Evolutionary conservation across 2,888 invertebrate genomes (phyloP).

Genomic region (Sarcophaga subvicina): DNA sequence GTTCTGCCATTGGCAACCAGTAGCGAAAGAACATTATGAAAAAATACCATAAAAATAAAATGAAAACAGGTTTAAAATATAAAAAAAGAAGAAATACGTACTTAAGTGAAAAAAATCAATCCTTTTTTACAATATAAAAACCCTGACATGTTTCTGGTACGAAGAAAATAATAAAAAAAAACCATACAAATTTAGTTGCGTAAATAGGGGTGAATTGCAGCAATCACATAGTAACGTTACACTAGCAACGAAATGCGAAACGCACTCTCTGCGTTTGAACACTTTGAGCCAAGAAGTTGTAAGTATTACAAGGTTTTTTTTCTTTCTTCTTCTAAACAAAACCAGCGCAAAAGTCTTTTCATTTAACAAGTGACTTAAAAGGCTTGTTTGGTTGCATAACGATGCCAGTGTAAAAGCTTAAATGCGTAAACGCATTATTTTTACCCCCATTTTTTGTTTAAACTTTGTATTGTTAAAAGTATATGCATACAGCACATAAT

Average conservation of each 20-base stretch:
- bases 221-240: conserved; percentile 49
- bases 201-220: conserved; percentile 62
- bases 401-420: conserved; percentile 52
- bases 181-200: conserved; percentile 56
- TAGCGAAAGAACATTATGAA: conserved; percentile 29
- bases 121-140: conserved; percentile 59
- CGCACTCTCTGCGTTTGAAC: not conserved
- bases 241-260: conserved; percentile 46
- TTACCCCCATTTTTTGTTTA: conserved; percentile 40
- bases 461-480: conserved; percentile 34
- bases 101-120: conserved; percentile 58
- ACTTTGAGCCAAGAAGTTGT: not conserved
- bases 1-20: conserved; percentile 50
- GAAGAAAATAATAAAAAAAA: conserved; percentile 20
- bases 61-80: conserved; percentile 63
- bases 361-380: not conserved
- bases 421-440: conserved; percentile 62
- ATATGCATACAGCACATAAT: conserved; percentile 4
- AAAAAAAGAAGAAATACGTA: conserved; percentile 11
- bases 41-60: conserved; percentile 56
- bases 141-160: conserved; percentile 59
- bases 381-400: not conserved
- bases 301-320: conserved; percentile 54
- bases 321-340: not conserved
- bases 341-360: not conserved